Conservation (phyloP, 1,140 invertebrate species). For the Periplaneta americana region DNA sequence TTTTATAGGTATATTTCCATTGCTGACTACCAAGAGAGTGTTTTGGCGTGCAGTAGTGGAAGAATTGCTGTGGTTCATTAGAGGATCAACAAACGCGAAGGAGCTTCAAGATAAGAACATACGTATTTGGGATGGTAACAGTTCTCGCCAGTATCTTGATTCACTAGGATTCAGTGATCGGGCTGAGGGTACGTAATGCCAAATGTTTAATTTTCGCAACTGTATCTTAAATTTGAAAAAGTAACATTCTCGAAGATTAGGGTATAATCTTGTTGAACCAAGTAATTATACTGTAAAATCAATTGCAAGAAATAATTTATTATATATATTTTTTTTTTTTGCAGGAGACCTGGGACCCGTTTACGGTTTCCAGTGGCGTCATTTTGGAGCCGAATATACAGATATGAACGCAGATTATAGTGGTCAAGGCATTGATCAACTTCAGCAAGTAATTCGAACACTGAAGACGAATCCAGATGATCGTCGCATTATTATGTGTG, state of each 20-base stretch:
- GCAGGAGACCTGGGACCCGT: conserved; percentile 92
- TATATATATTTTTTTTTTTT: conserved; percentile 24
- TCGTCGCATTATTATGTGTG: conserved; percentile 86
- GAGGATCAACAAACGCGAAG: conserved; percentile 89
- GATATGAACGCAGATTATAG: conserved; percentile 80
- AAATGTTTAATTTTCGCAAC: too few relatives aligned
- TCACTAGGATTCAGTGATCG: conserved; percentile 78
- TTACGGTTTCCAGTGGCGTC: conserved; percentile 99
- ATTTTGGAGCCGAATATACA: conserved; percentile 92
- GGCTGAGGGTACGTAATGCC: conserved; percentile 75
- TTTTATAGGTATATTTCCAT: conserved; percentile 63
- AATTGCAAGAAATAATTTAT: too few relatives aligned
- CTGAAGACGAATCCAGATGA: conserved; percentile 83
- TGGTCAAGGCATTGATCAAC: conserved; percentile 88
- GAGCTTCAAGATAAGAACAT: conserved; percentile 77
- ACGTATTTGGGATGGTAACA: conserved; percentile 98
- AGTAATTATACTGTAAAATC: too few relatives aligned
- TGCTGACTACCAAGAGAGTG: conserved; percentile 95
- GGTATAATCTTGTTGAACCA: too few relatives aligned
- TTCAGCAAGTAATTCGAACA: conserved; percentile 65
- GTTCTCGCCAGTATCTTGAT: conserved; percentile 85
- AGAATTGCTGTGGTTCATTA: conserved; percentile 95
- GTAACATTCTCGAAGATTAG: too few relatives aligned
- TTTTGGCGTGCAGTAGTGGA: conserved; percentile 91
- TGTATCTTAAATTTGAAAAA: too few relatives aligned